Evolutionary conservation across 2,797 vertebrate species (phyloP).

Genomic region (Emydoidea blandingii): DNA sequence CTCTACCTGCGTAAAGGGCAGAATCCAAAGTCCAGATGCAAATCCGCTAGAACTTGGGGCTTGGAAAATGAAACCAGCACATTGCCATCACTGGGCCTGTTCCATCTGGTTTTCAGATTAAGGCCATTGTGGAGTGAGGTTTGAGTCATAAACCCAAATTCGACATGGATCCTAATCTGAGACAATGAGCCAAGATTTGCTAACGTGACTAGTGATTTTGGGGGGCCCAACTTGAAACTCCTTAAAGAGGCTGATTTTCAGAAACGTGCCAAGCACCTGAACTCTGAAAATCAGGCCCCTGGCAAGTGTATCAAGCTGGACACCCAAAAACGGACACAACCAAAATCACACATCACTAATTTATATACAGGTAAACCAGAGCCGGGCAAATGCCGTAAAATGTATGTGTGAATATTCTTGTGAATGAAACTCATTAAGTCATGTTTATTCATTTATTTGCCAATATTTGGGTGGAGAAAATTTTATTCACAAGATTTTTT

Average conservation of each 20-base stretch:
- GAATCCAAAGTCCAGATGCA: not conserved
- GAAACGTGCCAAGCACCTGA: not conserved
- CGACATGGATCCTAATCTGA: not conserved
- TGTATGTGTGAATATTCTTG: not conserved
- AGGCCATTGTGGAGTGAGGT: not conserved
- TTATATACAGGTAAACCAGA: not conserved
- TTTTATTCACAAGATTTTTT: not conserved
- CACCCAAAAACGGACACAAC: not conserved
- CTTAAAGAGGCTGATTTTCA: not conserved
- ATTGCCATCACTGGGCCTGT: not conserved
- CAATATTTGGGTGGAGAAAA: rapidly evolving
- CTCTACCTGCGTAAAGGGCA: not conserved
- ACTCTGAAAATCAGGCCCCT: not conserved
- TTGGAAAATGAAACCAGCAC: conserved; percentile 6
- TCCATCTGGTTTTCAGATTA: not conserved
- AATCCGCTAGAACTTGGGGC: not conserved
- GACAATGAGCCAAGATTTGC: not conserved
- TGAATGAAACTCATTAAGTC: not conserved
- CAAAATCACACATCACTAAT: not conserved
- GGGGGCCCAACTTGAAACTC: not conserved
- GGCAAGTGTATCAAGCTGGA: not conserved
- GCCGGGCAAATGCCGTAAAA: not conserved
- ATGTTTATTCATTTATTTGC: not conserved
- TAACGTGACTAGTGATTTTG: not conserved
- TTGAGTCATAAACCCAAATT: not conserved